A percentile compares a stretch with the other conserved stretches of the same genome.
Evolutionary conservation across 2,888 invertebrate species (phyloP).

Genomic region (Yponomeuta cagnagella): DNA sequence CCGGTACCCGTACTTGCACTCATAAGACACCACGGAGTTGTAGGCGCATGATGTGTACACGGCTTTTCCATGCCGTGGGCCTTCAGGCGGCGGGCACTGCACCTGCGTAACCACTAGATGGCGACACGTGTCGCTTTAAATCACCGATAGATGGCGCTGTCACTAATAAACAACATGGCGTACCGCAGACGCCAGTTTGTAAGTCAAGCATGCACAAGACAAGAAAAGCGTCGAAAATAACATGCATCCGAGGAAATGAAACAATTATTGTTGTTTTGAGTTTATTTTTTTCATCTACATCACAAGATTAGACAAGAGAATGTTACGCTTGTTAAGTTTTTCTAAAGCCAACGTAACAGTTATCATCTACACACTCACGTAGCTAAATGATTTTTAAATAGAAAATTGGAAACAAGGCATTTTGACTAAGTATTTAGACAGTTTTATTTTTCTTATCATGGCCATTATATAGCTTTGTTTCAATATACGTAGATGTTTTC

Average conservation of each 20-base stretch:
- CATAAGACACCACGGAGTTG: conserved; percentile 96
- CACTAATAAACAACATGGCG: neutral
- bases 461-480: conserved; percentile 35
- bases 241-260: conserved; percentile 51
- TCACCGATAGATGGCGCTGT: conserved; percentile 32
- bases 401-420: conserved; percentile 41
- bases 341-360: conserved; percentile 22
- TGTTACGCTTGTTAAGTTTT: conserved; percentile 56
- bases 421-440: conserved; percentile 41
- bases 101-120: conserved; percentile 90
- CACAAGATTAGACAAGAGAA: conserved; percentile 36
- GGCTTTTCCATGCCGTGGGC: conserved; percentile 94
- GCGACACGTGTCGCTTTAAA: conserved; percentile 68
- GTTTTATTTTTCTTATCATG: conserved; percentile 52
- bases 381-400: conserved; percentile 28
- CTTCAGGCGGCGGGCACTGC: conserved; percentile 93
- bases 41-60: conserved; percentile 94
- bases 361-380: conserved; percentile 48
- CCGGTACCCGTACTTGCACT: conserved; percentile 95
- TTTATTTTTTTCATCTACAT: conserved; percentile 62
- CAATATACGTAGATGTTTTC: conserved; percentile 36
- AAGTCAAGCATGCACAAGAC: conserved; percentile 32
- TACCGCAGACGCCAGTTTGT: neutral
- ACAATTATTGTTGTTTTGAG: conserved; percentile 46
- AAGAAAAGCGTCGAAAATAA: conserved; percentile 21